These are phyloP conservation scores for Trichomycterus rosablanca DNA, from an alignment of 2,113 vertebrate genomes.

Conservation along the genomic window DNA sequence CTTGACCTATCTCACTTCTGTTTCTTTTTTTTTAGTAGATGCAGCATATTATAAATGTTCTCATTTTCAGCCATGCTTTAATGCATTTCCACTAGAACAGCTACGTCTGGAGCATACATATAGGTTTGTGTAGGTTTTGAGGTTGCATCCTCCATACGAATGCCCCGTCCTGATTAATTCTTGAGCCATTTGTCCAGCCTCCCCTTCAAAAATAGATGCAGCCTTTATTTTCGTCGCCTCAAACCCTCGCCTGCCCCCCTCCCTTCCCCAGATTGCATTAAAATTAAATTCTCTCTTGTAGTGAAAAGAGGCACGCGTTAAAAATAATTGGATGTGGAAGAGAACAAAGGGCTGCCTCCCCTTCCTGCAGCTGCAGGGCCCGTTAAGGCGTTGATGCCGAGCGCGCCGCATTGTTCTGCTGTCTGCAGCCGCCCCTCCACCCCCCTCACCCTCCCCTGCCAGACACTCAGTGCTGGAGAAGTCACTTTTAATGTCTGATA, in stretches of 20 bases:
- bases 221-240: conserved; percentile 41
- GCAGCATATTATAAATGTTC: too few relatives aligned
- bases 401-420: conserved; percentile 83
- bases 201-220: conserved; percentile 62
- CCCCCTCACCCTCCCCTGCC: too few relatives aligned
- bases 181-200: conserved; percentile 49
- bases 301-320: conserved; percentile 77
- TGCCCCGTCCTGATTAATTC: conserved; percentile 49
- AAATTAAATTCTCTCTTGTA: conserved; percentile 79
- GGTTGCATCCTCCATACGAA: conserved; percentile 22
- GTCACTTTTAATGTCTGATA: conserved; percentile 91
- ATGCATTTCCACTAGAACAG: neutral
- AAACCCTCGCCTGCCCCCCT: neutral
- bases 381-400: conserved; percentile 73
- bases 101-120: neutral
- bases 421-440: conserved; percentile 81
- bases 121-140: conserved; percentile 23
- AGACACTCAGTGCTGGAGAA: conserved; percentile 87
- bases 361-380: conserved; percentile 66
- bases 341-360: conserved; percentile 83
- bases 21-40: conserved; percentile 38
- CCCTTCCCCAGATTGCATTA: conserved; percentile 65
- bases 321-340: conserved; percentile 84
- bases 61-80: conserved; percentile 35
- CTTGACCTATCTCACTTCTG: conserved; percentile 65